Base-by-base conservation (phyloP, 2,113 vertebrate species). In the Sialia sialis region DNA sequence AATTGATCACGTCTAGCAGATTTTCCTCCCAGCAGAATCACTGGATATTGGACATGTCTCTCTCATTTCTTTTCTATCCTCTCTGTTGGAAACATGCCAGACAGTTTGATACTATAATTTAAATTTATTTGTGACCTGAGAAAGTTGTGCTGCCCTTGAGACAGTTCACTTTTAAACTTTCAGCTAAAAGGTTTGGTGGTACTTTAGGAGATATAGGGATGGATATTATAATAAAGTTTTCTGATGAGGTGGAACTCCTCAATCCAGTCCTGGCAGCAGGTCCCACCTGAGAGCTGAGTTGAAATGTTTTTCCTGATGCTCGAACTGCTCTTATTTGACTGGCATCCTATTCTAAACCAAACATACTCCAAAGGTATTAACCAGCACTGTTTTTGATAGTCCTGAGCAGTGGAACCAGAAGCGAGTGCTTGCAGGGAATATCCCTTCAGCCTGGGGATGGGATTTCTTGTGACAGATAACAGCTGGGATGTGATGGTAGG, bases 1-100 rank as follows among this genome's bases (percentile, higher is more conserved):
- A 94, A 96, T 94, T 96, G 95, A 80, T 92, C 74, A 49, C 7
- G 8, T 95, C 88, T 95, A 87, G 77, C 93, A 90, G 82, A 77
- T 94, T 79, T 93, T 92, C 56, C 89, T 95, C 64, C 84, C 93
- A 80, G 67, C 0, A 20, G 93, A 92, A 93, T 55, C 32, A 5
- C 68, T 79, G 66, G 39, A 13, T 96, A 94, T 93, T 54, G 92
- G 79, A 89, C 2, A 0, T 38, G 36, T 90, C 69, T 56, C 30
- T 81, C 72, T 94, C 39, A 72, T 94, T 93, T 91, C 80, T 87
- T 30, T 64, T 84, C 84, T 73, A 43, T 54, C 55, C 43, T 74
- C 64, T 66, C 56, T 87, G 75, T 43, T 96, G 89, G 89, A 87
- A 86, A 67, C 9, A 18, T 0, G 39, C 89, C 94, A 91, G 84